Evolutionary conservation across 2,888 invertebrate species (phyloP).

Genomic region (Rotaria magnacalcarata): DNA sequence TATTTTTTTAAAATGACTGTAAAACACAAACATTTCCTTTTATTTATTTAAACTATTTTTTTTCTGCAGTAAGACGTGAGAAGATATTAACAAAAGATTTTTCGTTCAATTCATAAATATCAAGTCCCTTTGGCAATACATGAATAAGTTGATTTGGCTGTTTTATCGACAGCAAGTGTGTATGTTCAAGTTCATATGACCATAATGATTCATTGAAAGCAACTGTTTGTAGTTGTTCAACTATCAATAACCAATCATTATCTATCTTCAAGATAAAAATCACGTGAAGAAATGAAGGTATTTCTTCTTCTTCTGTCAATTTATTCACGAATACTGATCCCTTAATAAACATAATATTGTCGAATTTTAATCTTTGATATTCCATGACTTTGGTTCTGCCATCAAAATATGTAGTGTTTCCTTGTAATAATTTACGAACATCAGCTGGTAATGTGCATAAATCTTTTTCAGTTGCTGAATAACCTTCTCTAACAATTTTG

Average conservation of each 20-base stretch:
- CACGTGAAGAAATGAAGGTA: background rate
- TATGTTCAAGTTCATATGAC: constrained; percentile 4
- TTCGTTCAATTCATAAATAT: background rate
- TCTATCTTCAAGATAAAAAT: background rate
- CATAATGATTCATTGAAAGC: background rate
- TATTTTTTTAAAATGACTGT: no score
- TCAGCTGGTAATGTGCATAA: background rate
- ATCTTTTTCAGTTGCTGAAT: background rate
- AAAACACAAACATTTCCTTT: no score
- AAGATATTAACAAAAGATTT: background rate
- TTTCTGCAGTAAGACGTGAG: background rate
- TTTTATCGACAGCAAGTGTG: background rate
- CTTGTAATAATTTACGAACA: background rate
- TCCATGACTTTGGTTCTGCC: background rate
- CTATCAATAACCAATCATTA: background rate
- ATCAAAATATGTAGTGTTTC: background rate
- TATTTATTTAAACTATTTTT: background rate
- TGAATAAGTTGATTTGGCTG: background rate
- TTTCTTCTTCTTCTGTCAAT: background rate
- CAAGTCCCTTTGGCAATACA: background rate
- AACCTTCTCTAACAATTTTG: background rate
- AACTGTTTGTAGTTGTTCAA: background rate
- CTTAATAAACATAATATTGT: background rate
- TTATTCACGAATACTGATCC: background rate
- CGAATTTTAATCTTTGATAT: background rate